Conservation (phyloP, 2,113 vertebrate genomes). For the Sminthopsis crassicaudata region DNA sequence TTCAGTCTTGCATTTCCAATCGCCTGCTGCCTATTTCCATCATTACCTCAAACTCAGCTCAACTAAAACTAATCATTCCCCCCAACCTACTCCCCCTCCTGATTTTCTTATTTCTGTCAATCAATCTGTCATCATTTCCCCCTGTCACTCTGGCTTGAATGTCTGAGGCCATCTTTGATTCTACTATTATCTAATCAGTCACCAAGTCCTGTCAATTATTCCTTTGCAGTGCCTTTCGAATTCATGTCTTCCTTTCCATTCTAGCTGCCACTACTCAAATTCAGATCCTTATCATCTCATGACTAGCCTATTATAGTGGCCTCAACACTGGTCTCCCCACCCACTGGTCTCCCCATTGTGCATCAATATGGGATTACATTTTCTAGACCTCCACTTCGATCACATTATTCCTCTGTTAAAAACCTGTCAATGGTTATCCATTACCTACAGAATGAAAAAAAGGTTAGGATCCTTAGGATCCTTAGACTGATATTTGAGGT, state of each 20-base stretch:
- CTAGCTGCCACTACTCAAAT: background rate
- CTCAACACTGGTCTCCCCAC: background rate
- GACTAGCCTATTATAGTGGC: background rate
- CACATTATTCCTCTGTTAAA: background rate
- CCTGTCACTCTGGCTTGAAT: background rate
- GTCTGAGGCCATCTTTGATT: background rate
- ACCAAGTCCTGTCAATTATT: background rate
- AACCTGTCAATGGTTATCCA: background rate
- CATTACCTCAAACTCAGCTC: background rate
- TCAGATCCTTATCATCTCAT: background rate
- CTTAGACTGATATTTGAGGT: background rate
- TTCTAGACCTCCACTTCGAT: background rate
- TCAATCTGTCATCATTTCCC: background rate
- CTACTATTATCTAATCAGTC: background rate
- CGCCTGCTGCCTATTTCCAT: background rate
- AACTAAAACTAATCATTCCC: background rate
- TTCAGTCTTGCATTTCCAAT: background rate
- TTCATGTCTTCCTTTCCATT: background rate
- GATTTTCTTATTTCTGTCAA: constrained; percentile 1
- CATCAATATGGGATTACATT: background rate
- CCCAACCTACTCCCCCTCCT: background rate
- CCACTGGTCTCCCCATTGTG: no score
- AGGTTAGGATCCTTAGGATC: background rate
- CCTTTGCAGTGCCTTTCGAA: background rate
- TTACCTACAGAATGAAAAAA: background rate